Percentiles rank a stretch among this genome's conserved stretches.
phyloP scores from a whole-genome alignment of 2,888 invertebrate genomes.

The Andrena bicolor region DNA sequence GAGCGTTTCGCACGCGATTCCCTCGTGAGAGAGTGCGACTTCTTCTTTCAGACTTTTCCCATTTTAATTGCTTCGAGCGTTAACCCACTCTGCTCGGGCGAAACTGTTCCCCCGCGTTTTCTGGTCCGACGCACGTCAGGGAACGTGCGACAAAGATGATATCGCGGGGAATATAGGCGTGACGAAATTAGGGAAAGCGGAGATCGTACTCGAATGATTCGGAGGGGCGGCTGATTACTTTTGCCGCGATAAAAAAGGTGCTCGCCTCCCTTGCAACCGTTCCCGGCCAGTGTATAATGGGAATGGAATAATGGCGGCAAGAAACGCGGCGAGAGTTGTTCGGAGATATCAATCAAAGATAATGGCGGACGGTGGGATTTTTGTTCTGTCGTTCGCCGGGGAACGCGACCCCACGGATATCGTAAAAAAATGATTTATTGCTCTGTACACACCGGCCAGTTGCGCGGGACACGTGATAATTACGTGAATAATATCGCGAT shows the following conservation, averaged over 20 bases:
- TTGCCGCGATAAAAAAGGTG: slow-evolving; percentile 36
- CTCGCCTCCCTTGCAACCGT: slow-evolving; percentile 21
- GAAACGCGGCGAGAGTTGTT: slow-evolving; percentile 47
- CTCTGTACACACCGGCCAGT: slow-evolving; percentile 39
- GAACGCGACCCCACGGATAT: slow-evolving; percentile 16
- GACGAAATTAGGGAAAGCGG: slow-evolving; percentile 30
- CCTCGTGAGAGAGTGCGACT: background rate
- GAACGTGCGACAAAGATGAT: background rate
- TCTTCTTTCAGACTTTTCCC: background rate
- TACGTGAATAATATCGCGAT: slow-evolving; percentile 35
- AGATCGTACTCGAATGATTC: slow-evolving; percentile 27
- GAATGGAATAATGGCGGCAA: slow-evolving; percentile 51
- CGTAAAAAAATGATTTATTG: slow-evolving; percentile 52
- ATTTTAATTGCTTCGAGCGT: background rate
- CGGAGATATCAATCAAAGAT: slow-evolving; percentile 59
- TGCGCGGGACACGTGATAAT: slow-evolving; percentile 40
- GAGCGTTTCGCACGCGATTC: background rate
- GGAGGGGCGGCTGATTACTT: slow-evolving; percentile 26
- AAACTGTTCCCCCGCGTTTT: background rate
- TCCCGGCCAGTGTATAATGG: slow-evolving; percentile 47
- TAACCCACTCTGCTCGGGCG: background rate
- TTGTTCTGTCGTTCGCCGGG: slow-evolving; percentile 30
- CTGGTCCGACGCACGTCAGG: background rate
- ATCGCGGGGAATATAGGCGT: background rate
- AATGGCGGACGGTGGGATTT: slow-evolving; percentile 49